These are phyloP conservation scores for Bufotes viridis DNA, from an alignment of 2,797 vertebrate genomes.

Conservation along the genomic window DNA sequence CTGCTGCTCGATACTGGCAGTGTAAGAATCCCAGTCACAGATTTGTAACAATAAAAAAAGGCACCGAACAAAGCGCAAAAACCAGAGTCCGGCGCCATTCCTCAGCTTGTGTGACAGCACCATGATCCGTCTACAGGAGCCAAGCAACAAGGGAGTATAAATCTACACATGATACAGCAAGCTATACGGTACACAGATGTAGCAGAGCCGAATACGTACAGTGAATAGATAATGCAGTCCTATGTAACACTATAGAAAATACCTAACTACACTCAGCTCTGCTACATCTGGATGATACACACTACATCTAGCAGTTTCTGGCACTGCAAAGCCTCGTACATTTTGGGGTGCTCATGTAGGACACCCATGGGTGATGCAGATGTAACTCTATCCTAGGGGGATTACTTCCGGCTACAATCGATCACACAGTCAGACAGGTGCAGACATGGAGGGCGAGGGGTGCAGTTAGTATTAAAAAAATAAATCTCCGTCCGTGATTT, in stretches of 20 bases:
- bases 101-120: not conserved
- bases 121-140: not conserved
- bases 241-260: not conserved
- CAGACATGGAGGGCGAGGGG: not conserved
- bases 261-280: not conserved
- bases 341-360: not conserved
- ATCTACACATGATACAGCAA: not conserved
- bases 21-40: not conserved
- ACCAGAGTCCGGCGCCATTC: not conserved
- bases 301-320: not conserved
- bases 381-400: not conserved
- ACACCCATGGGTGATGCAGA: not conserved
- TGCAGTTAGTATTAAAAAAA: not conserved
- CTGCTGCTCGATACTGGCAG: constrained; percentile 42
- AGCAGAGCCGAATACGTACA: not conserved
- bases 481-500: too few species aligned
- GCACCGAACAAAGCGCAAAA: not conserved
- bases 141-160: not conserved
- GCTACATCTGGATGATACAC: not conserved
- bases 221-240: not conserved
- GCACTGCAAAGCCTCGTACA: too few species aligned
- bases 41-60: not conserved
- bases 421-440: too few species aligned
- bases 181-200: not conserved
- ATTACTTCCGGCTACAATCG: too few species aligned